phyloP scores from a whole-genome alignment of 2,888 invertebrate genomes.

The Siphonodentalium dalli region DNA sequence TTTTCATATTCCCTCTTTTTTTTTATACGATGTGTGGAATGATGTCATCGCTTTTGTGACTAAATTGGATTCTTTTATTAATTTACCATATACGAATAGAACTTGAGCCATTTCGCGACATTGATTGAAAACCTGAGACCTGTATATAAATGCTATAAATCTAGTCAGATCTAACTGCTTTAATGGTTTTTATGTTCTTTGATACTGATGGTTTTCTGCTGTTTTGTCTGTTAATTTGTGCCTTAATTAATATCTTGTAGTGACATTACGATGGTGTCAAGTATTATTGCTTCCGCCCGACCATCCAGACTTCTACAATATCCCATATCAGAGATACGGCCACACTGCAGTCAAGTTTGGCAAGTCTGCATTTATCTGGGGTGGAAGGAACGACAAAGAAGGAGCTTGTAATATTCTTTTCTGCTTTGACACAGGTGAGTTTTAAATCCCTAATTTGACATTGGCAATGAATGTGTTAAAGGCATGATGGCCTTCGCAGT shows the following conservation, averaged over 20 bases:
- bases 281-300: constrained; percentile 68
- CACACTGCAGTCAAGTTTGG: constrained; percentile 87
- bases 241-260: constrained; percentile 47
- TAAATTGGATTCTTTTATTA: too few relatives aligned
- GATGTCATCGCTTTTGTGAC: too few relatives aligned
- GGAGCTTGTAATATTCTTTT: constrained; percentile 82
- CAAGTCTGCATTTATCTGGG: constrained; percentile 84
- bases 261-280: constrained; percentile 67
- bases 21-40: too few relatives aligned
- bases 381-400: constrained; percentile 84
- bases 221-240: not conserved
- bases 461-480: too few relatives aligned
- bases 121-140: too few relatives aligned
- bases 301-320: constrained; percentile 66
- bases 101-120: too few relatives aligned
- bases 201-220: not conserved
- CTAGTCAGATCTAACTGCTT: too few relatives aligned
- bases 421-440: constrained; percentile 77
- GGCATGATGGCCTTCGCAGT: too few relatives aligned
- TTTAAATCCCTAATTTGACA: not conserved
- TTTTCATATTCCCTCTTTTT: too few relatives aligned
- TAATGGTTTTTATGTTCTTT: too few relatives aligned
- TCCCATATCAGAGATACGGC: constrained; percentile 80
- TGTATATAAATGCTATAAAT: too few relatives aligned
- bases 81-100: too few relatives aligned